A percentile compares a stretch with the other conserved stretches of the same genome.
Evolutionary conservation across 1,140 invertebrate genomes (phyloP).

Genomic region (Oreohelix idahoensis): DNA sequence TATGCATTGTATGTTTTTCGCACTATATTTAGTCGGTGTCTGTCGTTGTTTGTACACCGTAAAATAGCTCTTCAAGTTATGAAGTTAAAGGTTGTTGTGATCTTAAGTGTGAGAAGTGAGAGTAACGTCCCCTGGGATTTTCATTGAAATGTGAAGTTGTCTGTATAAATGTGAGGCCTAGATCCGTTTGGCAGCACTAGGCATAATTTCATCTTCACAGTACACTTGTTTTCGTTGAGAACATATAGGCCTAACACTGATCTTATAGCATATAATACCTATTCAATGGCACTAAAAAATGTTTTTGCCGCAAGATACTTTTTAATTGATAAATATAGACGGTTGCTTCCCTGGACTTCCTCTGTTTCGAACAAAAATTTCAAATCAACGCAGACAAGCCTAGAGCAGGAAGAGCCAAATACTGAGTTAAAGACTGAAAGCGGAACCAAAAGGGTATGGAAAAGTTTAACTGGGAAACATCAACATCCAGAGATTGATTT

Average conservation of each 20-base stretch:
- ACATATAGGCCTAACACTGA: neutral
- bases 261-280: neutral
- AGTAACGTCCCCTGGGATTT: too few species aligned
- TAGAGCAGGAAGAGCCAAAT: slow-evolving; percentile 2
- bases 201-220: neutral
- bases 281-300: slow-evolving; percentile 15
- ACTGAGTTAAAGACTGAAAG: neutral
- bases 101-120: too few species aligned
- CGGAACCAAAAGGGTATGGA: neutral
- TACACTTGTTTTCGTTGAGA: neutral
- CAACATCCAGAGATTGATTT: slow-evolving; percentile 78
- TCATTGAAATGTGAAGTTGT: too few species aligned
- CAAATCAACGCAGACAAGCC: neutral
- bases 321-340: neutral
- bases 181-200: neutral
- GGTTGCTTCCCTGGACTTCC: neutral
- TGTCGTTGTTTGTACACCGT: too few species aligned
- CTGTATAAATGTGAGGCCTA: too few species aligned
- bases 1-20: too few species aligned
- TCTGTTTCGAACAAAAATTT: neutral
- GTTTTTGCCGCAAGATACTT: neutral
- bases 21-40: too few species aligned
- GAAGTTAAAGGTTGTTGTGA: too few species aligned
- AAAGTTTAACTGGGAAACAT: slow-evolving; percentile 23
- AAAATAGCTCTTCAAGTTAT: too few species aligned